Base-by-base conservation (phyloP, 2,888 invertebrate genomes). In the Biston stratarius region DNA sequence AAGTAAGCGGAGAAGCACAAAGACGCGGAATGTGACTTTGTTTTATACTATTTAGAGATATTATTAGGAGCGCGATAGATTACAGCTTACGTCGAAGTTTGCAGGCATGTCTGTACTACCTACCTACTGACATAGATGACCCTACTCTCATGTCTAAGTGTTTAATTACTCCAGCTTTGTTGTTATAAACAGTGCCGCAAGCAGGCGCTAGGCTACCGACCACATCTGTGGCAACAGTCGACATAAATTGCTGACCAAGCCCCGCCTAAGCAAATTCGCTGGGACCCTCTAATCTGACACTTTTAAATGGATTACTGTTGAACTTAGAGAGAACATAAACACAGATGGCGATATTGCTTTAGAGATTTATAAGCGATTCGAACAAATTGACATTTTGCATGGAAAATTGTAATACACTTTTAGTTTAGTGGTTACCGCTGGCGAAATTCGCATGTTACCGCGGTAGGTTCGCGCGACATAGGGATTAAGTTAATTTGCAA, bases 121-220 rank as follows among this genome's bases (percentile, higher is more conserved):
- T 63, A 62, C 57, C 57, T 53, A 40, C 38, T 53, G 40, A 24
- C 15, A 69, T 57, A 70, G 57, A 73, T 77, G 79, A 77, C 79
- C 76, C 82, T 73, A 77, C 77, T 81, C 79, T 77, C 81, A 75
- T 80, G 80, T 84, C 84, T 87, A 86, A 87, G 86, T 89, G 86
- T 87, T 87, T 88, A 89, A 90, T 89, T 87, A 89, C 89, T 86
- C 75, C 77, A 81, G 83, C 87, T 85, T 86, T 87, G 88, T 89
- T 88, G 89, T 89, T 89, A 86, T 86, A 89, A 88, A 88, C 88
- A 85, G 83, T 76, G 79, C 83, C 86, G 76, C 85, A 84, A 83
- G 80, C 83, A 77, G 77, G 80, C 80, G 78, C 73, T 77, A 71
- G 78, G 74, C 75, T 76, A 77, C 75, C 77, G 74, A 85, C 86